Conservation (phyloP, 2,888 invertebrate genomes). For the Synergus gifuensis region DNA sequence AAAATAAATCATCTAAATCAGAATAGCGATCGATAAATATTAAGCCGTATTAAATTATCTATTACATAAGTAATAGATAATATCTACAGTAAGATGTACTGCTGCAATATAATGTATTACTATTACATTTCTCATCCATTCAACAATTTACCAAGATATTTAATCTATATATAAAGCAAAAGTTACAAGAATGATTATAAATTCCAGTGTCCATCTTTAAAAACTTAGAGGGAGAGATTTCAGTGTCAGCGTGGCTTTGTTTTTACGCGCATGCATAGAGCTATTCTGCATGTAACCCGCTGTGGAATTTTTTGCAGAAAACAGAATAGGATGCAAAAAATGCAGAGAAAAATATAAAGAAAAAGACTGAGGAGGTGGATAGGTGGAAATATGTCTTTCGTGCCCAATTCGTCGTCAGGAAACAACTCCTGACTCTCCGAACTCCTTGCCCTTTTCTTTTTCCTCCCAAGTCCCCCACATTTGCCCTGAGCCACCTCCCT, state of each 20-base stretch:
- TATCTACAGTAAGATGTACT: no score
- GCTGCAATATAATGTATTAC: no score
- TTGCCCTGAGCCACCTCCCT: constrained; percentile 1
- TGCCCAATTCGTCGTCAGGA: constrained; percentile 28
- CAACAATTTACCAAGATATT: no score
- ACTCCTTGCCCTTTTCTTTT: background rate
- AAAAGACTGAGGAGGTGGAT: background rate
- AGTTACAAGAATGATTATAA: background rate
- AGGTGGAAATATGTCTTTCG: constrained; percentile 5
- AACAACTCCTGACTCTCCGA: constrained; percentile 32
- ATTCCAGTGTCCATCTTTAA: background rate
- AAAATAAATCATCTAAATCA: no score
- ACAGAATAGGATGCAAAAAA: background rate
- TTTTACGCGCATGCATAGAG: constrained; percentile 3
- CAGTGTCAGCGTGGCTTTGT: background rate
- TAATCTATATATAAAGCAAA: background rate
- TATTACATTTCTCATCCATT: no score
- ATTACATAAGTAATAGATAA: no score
- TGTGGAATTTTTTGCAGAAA: background rate
- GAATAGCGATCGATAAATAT: no score
- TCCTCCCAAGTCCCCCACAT: background rate
- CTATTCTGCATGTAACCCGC: background rate
- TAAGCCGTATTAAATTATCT: no score
- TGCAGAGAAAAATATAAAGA: background rate
- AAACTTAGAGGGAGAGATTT: background rate